Percentiles rank a stretch among this genome's conserved stretches.
phyloP scores from a whole-genome alignment of 2,888 invertebrate genomes.

The Pseudococcus longispinus region DNA sequence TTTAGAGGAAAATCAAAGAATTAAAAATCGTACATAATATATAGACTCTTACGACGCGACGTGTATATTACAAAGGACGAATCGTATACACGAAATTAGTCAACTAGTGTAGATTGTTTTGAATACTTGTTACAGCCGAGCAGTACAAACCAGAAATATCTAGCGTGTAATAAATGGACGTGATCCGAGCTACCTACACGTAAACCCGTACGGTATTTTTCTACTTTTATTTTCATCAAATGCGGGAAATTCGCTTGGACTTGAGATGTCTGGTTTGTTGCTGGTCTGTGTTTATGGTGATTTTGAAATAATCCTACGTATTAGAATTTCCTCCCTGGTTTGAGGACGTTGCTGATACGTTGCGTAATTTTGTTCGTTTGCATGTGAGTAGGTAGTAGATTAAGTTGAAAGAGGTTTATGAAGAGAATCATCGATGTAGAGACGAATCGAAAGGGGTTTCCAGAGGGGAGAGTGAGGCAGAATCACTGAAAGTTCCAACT shows the following conservation, averaged over 20 bases:
- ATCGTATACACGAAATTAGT: not conserved
- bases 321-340: not conserved
- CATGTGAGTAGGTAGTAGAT: too few relatives aligned
- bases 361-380: too few relatives aligned
- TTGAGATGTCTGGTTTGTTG: not conserved
- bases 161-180: not conserved
- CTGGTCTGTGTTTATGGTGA: not conserved
- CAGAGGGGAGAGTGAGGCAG: too few relatives aligned
- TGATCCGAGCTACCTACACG: not conserved
- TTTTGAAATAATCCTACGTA: not conserved
- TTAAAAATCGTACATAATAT: not conserved
- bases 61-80: not conserved
- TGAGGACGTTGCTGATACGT: not conserved
- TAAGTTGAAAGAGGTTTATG: too few relatives aligned
- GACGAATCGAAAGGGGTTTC: too few relatives aligned
- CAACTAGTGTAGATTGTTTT: not conserved
- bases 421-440: not conserved
- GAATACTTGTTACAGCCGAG: not conserved
- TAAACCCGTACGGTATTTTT: not conserved
- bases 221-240: not conserved
- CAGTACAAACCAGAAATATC: slow-evolving; percentile 4
- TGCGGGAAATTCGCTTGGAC: not conserved
- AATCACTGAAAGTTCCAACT: too few relatives aligned
- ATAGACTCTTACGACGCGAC: not conserved
- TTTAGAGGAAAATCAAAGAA: not conserved